Evolutionary conservation across 1,140 invertebrate species (phyloP).

Genomic region (Tetragonula clypearis): DNA sequence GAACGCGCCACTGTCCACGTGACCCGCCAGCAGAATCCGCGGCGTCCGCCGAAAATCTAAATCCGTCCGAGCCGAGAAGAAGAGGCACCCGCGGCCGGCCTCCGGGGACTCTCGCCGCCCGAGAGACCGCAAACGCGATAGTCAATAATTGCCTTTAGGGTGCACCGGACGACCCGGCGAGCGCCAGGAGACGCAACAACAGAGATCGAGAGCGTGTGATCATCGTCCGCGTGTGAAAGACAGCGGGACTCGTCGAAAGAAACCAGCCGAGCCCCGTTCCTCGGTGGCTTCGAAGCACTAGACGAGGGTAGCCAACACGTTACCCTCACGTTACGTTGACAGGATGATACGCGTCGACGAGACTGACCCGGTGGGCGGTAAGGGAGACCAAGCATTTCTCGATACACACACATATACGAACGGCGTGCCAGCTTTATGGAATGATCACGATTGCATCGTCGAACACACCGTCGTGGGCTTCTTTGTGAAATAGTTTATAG

Average conservation of each 20-base stretch:
- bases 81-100: conserved; percentile 66
- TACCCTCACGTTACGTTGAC: neutral
- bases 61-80: conserved; percentile 78
- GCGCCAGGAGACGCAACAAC: neutral
- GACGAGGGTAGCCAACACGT: neutral
- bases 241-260: neutral
- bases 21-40: conserved; percentile 74
- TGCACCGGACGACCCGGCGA: conserved; percentile 61
- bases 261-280: neutral
- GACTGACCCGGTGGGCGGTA: conserved; percentile 92
- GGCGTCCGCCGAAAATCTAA: conserved; percentile 80
- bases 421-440: neutral
- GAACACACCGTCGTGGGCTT: neutral
- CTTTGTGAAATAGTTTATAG: neutral
- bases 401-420: neutral
- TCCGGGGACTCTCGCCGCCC: conserved; percentile 57
- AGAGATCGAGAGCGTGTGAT: conserved; percentile 29
- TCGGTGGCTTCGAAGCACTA: too few species aligned
- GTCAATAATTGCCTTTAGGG: conserved; percentile 76
- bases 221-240: conserved; percentile 32
- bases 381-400: conserved; percentile 72
- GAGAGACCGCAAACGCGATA: conserved; percentile 62
- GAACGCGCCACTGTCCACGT: conserved; percentile 67
- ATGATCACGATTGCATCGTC: neutral
- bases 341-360: conserved; percentile 93